Percentiles rank a stretch among this genome's conserved stretches.
phyloP scores from a whole-genome alignment of 2,113 vertebrate species.

The Mastomys natalensis region DNA sequence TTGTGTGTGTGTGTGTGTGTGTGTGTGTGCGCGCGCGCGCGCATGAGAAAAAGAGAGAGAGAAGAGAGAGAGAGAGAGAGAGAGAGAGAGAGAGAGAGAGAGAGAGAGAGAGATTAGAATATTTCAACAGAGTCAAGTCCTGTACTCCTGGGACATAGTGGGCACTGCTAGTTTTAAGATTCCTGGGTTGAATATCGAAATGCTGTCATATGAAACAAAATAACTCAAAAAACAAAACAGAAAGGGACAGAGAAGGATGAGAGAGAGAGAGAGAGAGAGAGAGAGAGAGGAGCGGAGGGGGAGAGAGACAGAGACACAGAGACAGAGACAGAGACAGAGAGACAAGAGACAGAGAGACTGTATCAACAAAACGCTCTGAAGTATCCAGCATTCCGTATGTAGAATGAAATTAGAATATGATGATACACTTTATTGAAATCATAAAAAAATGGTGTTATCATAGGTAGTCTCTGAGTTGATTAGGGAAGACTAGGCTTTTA shows the following conservation, averaged over 20 bases:
- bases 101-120: neutral
- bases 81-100: neutral
- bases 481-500: neutral
- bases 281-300: neutral
- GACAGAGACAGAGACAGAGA: neutral
- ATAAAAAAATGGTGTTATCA: neutral
- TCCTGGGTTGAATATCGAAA: neutral
- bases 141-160: neutral
- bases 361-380: neutral
- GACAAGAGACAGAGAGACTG: neutral
- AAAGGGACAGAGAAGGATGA: neutral
- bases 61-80: too few relatives aligned
- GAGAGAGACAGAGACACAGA: neutral
- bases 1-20: neutral
- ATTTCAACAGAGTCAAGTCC: neutral
- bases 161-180: neutral
- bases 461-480: neutral
- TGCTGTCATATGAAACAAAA: neutral
- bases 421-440: neutral
- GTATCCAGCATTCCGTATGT: neutral
- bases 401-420: neutral
- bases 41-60: neutral
- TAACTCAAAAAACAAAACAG: neutral
- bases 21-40: too few relatives aligned
- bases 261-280: fast-evolving